Percentiles rank a stretch among this genome's conserved stretches.
Conservation (phyloP, 1,140 invertebrate genomes). For the Vollenhovia emeryi region DNA sequence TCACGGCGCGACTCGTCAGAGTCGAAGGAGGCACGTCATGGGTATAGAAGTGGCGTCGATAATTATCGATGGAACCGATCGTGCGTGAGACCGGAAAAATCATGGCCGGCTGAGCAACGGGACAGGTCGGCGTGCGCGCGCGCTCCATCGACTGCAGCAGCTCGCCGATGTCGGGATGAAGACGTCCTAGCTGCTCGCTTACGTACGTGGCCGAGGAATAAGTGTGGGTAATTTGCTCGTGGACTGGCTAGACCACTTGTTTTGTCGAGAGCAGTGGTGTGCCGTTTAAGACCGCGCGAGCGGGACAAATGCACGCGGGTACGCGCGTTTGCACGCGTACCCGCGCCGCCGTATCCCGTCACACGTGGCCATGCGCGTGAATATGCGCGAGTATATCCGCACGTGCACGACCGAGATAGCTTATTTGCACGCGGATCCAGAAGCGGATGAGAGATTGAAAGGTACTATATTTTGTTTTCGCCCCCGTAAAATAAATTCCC, state of each 20-base stretch:
- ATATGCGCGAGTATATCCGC: neutral
- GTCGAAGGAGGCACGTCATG: constrained; percentile 4
- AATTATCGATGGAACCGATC: constrained; percentile 71
- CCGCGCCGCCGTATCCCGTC: neutral
- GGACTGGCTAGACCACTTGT: constrained; percentile 82
- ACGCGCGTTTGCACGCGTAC: neutral
- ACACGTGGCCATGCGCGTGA: constrained; percentile 15
- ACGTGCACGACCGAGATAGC: neutral
- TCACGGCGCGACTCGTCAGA: constrained; percentile 12
- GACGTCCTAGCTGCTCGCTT: constrained; percentile 70
- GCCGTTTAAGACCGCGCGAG: constrained; percentile 73
- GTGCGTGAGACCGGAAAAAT: constrained; percentile 69
- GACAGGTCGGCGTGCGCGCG: constrained; percentile 55
- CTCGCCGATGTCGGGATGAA: constrained; percentile 73
- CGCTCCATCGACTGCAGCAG: constrained; percentile 5
- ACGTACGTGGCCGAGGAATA: constrained; percentile 67
- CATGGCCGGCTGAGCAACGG: constrained; percentile 64
- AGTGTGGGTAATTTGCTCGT: constrained; percentile 78
- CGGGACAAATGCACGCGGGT: constrained; percentile 64
- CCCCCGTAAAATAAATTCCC: neutral
- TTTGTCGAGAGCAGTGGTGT: constrained; percentile 69
- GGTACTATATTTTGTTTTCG: neutral
- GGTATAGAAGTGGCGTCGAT: constrained; percentile 55
- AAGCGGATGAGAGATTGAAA: neutral
- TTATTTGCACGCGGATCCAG: neutral